phyloP scores from a whole-genome alignment of 2,888 invertebrate species.

The Sclerodermus sp. region DNA sequence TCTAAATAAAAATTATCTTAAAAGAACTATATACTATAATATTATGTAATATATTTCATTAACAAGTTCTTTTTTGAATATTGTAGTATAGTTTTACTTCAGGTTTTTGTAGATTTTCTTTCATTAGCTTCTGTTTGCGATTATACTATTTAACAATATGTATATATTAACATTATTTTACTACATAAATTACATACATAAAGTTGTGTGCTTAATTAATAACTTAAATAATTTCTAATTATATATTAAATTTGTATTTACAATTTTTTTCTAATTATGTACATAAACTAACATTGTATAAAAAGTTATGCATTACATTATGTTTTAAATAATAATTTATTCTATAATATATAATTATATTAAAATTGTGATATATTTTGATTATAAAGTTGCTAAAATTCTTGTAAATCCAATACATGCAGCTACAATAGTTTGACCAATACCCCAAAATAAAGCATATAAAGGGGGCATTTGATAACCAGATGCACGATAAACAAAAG shows the following conservation, averaged over 20 bases:
- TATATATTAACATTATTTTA: too few relatives aligned
- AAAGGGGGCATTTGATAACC: conserved; percentile 87
- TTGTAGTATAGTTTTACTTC: too few relatives aligned
- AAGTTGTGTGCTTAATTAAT: too few relatives aligned
- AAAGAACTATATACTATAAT: too few relatives aligned
- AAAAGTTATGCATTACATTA: neutral
- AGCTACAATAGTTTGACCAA: conserved; percentile 87
- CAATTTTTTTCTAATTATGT: neutral
- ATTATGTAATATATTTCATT: too few relatives aligned
- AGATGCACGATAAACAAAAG: conserved; percentile 90
- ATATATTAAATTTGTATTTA: neutral
- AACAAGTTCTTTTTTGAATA: too few relatives aligned
- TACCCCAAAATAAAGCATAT: conserved; percentile 92
- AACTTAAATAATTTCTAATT: neutral
- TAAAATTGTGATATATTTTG: neutral
- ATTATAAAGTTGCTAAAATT: conserved; percentile 87
- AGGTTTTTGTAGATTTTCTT: too few relatives aligned
- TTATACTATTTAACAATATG: neutral
- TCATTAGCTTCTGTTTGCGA: neutral
- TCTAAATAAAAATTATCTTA: too few relatives aligned
- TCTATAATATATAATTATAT: neutral
- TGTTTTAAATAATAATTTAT: neutral
- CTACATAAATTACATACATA: too few relatives aligned
- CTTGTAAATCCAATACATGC: conserved; percentile 91
- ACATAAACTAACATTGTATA: neutral